Percentiles rank a stretch among this genome's conserved stretches.
These are phyloP conservation scores for Luperina nickerlii DNA, from an alignment of 2,888 invertebrate species.

Conservation along the genomic window DNA sequence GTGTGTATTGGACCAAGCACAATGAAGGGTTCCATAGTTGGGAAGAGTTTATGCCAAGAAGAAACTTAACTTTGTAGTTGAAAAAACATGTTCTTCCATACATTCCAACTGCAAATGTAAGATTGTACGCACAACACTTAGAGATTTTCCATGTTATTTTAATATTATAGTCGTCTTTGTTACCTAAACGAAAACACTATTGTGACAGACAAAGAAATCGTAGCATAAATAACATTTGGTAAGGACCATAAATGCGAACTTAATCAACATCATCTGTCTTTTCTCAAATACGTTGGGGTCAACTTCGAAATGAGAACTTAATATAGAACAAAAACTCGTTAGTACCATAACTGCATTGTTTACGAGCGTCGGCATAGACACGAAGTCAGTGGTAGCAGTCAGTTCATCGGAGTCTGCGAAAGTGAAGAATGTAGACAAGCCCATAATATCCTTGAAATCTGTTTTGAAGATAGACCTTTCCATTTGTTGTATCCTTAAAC, in stretches of 20 bases:
- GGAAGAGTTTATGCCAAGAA: no score
- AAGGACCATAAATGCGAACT: neutral
- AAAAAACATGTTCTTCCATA: no score
- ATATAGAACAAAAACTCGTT: neutral
- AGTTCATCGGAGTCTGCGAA: slow-evolving; percentile 51
- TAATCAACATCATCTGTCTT: neutral
- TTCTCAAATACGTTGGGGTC: neutral
- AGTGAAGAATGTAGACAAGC: slow-evolving; percentile 48
- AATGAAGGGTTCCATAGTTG: neutral
- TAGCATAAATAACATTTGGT: neutral
- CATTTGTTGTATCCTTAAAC: slow-evolving; percentile 36
- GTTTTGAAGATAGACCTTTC: slow-evolving; percentile 40
- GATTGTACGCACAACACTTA: no score
- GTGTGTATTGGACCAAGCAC: no score
- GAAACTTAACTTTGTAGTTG: no score
- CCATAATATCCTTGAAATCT: slow-evolving; percentile 43
- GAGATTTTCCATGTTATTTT: neutral
- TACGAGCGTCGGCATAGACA: slow-evolving; percentile 49
- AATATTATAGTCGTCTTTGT: no score
- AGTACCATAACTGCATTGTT: slow-evolving; percentile 45
- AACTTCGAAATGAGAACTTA: neutral
- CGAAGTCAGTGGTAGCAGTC: slow-evolving; percentile 45
- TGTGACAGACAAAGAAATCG: neutral
- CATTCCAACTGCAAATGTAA: no score
- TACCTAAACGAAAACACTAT: neutral